Evolutionary conservation across 2,888 invertebrate genomes (phyloP).

Genomic region (Ceriagrion tenellum): DNA sequence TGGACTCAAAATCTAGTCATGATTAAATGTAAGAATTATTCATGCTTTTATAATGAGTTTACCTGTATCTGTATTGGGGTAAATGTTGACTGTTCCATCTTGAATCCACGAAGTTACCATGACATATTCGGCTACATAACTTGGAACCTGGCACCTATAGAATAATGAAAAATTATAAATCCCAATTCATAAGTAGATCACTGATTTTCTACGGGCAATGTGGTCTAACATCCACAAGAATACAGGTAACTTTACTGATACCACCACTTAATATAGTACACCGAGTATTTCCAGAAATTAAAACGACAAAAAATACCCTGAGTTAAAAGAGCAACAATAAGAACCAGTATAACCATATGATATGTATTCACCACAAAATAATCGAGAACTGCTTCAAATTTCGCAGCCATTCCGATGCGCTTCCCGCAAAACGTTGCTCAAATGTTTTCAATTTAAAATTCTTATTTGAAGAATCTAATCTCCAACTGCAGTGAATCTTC

Average conservation of each 20-base stretch:
- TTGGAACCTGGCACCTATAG: constrained; percentile 88
- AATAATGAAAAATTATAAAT: not conserved
- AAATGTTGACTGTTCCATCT: constrained; percentile 89
- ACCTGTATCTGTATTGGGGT: constrained; percentile 87
- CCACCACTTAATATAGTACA: too few species aligned
- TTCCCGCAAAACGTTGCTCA: not conserved
- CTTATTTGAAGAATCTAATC: too few species aligned
- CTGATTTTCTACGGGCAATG: too few species aligned
- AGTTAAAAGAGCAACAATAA: too few species aligned
- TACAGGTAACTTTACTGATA: too few species aligned
- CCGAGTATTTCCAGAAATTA: too few species aligned
- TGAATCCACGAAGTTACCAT: constrained; percentile 94
- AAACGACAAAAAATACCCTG: too few species aligned
- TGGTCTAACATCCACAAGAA: too few species aligned
- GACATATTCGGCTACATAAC: constrained; percentile 92
- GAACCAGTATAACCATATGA: not conserved
- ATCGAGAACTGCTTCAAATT: not conserved
- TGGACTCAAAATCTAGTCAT: too few species aligned
- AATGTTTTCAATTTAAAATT: not conserved
- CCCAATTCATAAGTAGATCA: too few species aligned
- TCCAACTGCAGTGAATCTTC: too few species aligned
- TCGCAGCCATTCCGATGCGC: not conserved
- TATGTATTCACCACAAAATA: not conserved
- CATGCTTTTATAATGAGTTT: not conserved
- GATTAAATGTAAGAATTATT: too few species aligned